phyloP scores from a whole-genome alignment of 2,113 vertebrate genomes.

The Misgurnus mizolepis region DNA sequence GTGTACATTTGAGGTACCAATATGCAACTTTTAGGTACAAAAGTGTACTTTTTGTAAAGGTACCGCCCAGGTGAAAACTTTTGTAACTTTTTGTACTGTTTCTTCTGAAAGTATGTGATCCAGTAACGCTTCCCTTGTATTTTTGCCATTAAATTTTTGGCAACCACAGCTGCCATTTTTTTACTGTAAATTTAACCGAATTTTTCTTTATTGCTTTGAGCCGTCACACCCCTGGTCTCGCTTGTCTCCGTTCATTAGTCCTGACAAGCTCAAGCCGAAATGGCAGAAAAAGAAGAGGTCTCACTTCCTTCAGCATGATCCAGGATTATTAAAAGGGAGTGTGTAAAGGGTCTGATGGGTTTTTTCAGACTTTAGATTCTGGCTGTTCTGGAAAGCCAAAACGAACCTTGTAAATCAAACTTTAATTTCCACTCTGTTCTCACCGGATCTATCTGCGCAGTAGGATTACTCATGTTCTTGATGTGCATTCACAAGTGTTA shows the following conservation, averaged over 20 bases:
- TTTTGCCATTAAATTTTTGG: constrained; percentile 3
- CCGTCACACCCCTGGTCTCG: constrained; percentile 17
- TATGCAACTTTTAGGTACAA: too few species aligned
- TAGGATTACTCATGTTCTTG: constrained; percentile 54
- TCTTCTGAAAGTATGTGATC: background rate
- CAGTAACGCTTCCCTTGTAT: background rate
- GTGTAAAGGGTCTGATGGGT: constrained; percentile 15
- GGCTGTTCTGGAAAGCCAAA: constrained; percentile 25
- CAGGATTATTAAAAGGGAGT: constrained; percentile 39
- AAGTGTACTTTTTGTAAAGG: too few species aligned
- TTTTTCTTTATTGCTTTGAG: constrained; percentile 11
- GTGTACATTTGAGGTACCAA: too few species aligned
- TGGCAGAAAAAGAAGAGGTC: constrained; percentile 1
- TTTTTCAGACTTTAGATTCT: constrained; percentile 42
- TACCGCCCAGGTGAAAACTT: too few species aligned
- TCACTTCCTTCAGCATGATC: constrained; percentile 37
- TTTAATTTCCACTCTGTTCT: constrained; percentile 50
- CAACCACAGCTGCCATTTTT: background rate
- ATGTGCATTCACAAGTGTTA: constrained; percentile 45
- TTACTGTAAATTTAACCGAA: background rate
- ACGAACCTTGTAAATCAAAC: constrained; percentile 54
- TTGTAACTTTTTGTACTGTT: too few species aligned
- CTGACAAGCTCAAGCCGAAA: constrained; percentile 33
- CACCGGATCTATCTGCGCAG: constrained; percentile 38
- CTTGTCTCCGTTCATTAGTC: constrained; percentile 46